phyloP scores from a whole-genome alignment of 2,797 vertebrate species.

The Odontamblyopus rebecca region DNA sequence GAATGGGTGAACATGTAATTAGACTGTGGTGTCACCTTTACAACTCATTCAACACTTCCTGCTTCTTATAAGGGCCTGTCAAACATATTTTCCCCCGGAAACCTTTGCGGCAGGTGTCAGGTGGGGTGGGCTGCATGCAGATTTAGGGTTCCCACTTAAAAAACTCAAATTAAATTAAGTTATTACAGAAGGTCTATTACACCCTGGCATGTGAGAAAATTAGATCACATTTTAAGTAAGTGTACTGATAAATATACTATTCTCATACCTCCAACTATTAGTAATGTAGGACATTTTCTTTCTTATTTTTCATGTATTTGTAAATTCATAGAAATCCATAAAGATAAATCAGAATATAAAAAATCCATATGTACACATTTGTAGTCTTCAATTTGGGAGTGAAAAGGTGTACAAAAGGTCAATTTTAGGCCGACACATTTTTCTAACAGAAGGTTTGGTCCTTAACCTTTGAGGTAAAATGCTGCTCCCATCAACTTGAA shows the following conservation, averaged over 20 bases:
- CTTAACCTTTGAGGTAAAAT: not conserved
- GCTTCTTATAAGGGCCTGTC: constrained; percentile 6
- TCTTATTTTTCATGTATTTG: too few relatives aligned
- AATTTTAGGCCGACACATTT: not conserved
- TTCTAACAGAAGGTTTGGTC: not conserved
- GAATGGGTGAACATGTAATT: constrained; percentile 41
- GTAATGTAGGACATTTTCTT: too few relatives aligned
- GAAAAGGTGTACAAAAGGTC: not conserved
- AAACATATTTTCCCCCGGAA: not conserved
- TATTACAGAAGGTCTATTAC: too few relatives aligned
- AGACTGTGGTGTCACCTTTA: constrained; percentile 33
- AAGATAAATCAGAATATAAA: too few relatives aligned
- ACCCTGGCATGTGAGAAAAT: too few relatives aligned
- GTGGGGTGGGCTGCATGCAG: not conserved
- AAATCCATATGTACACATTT: too few relatives aligned
- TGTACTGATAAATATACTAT: too few relatives aligned
- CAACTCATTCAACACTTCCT: constrained; percentile 18
- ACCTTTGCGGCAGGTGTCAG: not conserved
- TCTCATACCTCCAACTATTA: too few relatives aligned
- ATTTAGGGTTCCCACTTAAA: not conserved
- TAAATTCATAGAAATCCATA: too few relatives aligned
- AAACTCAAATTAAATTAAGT: not conserved
- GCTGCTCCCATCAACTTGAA: not conserved
- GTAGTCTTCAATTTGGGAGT: not conserved
- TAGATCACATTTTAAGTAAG: too few relatives aligned